Evolutionary conservation across 2,113 vertebrate genomes (phyloP).

Genomic region (Chiloscyllium plagiosum): DNA sequence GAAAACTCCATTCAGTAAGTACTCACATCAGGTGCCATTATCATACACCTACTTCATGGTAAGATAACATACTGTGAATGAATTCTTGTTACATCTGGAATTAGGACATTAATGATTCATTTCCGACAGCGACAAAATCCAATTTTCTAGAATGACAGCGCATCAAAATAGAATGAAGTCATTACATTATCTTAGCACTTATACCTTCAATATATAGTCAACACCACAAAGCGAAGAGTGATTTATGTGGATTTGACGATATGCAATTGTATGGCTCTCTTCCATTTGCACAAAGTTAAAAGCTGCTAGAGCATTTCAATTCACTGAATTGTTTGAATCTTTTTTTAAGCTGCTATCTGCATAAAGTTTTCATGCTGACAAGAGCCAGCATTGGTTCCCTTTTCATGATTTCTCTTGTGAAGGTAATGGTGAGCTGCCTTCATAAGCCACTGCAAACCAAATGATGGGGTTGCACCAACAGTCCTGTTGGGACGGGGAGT

Average conservation of each 20-base stretch:
- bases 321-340: neutral
- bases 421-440: no score
- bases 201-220: neutral
- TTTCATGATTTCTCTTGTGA: no score
- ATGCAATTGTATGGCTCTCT: neutral
- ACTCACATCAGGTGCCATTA: neutral
- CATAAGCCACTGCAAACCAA: no score
- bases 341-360: neutral
- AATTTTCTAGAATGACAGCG: neutral
- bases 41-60: neutral
- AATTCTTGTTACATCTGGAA: neutral
- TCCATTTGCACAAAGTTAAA: neutral
- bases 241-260: neutral
- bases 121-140: neutral
- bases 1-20: conserved; percentile 99
- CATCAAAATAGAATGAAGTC: neutral
- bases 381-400: neutral
- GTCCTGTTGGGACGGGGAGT: no score
- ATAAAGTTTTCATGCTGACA: neutral
- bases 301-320: neutral
- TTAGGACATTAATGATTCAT: neutral
- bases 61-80: neutral
- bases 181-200: neutral
- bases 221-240: neutral
- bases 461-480: no score